These are phyloP conservation scores for Aspidoscelis tigris DNA, from an alignment of 2,113 vertebrate genomes.

Conservation along the genomic window DNA sequence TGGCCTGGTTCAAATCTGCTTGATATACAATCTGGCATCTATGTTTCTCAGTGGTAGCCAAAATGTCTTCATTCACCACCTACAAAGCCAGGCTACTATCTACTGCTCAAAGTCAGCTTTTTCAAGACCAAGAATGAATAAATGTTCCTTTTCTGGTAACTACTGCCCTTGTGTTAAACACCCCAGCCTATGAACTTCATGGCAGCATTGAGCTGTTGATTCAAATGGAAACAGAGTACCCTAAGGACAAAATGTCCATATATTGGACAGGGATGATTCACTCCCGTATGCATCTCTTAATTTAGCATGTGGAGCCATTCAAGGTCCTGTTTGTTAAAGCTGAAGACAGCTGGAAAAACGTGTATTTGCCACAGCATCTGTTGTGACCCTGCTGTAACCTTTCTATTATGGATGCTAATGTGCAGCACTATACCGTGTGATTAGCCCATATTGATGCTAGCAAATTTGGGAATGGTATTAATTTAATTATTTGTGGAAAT, in stretches of 20 bases:
- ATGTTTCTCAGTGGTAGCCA: background rate
- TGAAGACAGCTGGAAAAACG: background rate
- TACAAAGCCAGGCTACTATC: background rate
- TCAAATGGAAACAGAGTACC: background rate
- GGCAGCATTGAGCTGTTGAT: background rate
- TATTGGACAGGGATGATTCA: background rate
- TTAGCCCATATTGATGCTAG: background rate
- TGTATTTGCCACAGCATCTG: background rate
- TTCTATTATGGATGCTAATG: background rate
- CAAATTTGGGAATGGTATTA: too few species aligned
- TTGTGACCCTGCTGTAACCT: background rate
- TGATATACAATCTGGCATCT: background rate
- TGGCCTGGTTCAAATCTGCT: background rate
- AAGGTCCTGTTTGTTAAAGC: conserved; percentile 4
- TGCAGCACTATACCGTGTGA: background rate
- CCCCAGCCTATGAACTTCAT: background rate
- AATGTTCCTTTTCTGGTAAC: background rate
- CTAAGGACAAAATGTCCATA: background rate
- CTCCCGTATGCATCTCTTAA: conserved; percentile 5
- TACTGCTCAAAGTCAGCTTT: background rate
- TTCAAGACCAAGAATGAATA: background rate
- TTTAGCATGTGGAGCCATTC: conserved; percentile 2
- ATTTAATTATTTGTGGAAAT: too few species aligned
- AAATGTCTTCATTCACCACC: background rate
- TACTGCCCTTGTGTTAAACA: background rate